Evolutionary conservation across 2,888 invertebrate species (phyloP).

Genomic region (Hipparchia semele): DNA sequence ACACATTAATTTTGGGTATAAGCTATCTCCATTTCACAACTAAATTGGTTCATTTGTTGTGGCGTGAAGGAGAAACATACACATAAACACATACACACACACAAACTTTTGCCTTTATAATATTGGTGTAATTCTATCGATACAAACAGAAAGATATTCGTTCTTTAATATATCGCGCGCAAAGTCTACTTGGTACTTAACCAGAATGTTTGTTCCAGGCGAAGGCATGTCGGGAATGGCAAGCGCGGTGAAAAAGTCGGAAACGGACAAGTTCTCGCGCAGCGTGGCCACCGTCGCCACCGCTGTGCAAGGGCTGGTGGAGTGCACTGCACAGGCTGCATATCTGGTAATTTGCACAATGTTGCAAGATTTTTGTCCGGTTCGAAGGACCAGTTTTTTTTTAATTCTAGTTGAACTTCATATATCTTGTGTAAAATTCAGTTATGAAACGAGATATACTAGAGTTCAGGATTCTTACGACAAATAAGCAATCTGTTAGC

Average conservation of each 20-base stretch:
- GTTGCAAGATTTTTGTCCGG: neutral
- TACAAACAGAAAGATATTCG: neutral
- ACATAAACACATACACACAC: too few species aligned
- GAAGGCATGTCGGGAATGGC: constrained; percentile 98
- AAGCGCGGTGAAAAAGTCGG: constrained; percentile 93
- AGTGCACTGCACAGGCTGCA: constrained; percentile 97
- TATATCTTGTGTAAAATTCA: neutral
- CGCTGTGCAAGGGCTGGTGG: constrained; percentile 95
- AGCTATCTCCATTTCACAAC: too few species aligned
- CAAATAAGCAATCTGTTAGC: too few species aligned
- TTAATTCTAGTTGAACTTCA: neutral
- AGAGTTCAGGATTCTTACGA: too few species aligned
- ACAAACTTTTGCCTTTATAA: too few species aligned
- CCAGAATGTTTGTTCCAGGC: constrained; percentile 68
- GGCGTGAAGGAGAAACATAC: too few species aligned
- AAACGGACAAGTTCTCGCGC: constrained; percentile 92
- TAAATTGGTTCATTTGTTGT: too few species aligned
- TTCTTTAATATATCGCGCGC: neutral
- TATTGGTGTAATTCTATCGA: too few species aligned
- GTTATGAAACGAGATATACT: neutral
- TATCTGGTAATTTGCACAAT: constrained; percentile 85
- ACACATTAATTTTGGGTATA: too few species aligned
- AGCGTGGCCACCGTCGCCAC: constrained; percentile 92
- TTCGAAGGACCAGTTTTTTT: neutral
- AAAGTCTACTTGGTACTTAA: neutral